Conservation (phyloP, 2,113 vertebrate species). For the Sylvia atricapilla region DNA sequence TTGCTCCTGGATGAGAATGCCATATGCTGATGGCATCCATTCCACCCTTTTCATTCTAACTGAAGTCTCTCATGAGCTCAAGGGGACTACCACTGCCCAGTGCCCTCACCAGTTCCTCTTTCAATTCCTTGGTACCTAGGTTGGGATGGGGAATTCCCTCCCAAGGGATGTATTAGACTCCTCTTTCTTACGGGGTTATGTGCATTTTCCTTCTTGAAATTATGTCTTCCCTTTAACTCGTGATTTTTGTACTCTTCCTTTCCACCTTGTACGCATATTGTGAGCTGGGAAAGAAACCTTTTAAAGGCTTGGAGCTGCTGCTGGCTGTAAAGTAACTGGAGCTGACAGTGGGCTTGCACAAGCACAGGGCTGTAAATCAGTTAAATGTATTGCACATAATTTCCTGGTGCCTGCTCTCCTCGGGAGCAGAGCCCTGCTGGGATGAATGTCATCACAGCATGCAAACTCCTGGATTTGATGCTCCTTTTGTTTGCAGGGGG, state of each 20-base stretch:
- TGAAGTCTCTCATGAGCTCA: not conserved
- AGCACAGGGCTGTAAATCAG: slow-evolving; percentile 1
- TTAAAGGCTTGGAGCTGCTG: not conserved
- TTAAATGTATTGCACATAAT: slow-evolving; percentile 23
- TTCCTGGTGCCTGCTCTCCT: slow-evolving; percentile 21
- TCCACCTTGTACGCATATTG: not conserved
- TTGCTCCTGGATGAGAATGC: not conserved
- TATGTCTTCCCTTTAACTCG: not conserved
- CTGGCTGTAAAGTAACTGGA: not conserved
- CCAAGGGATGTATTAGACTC: not conserved
- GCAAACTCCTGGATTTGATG: not conserved
- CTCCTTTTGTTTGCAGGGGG: not conserved
- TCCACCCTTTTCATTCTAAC: not conserved
- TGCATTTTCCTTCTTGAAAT: not conserved
- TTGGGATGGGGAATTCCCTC: not conserved
- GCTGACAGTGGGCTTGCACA: not conserved
- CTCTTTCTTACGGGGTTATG: not conserved
- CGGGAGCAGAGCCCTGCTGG: not conserved
- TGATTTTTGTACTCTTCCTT: not conserved
- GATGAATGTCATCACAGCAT: not conserved
- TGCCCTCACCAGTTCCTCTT: rapidly evolving
- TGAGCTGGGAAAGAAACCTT: not conserved
- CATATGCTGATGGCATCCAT: not conserved
- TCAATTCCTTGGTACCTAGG: not conserved
- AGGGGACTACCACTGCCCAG: not conserved